Conservation (phyloP, 2,888 invertebrate species). For the Elegia similella region DNA sequence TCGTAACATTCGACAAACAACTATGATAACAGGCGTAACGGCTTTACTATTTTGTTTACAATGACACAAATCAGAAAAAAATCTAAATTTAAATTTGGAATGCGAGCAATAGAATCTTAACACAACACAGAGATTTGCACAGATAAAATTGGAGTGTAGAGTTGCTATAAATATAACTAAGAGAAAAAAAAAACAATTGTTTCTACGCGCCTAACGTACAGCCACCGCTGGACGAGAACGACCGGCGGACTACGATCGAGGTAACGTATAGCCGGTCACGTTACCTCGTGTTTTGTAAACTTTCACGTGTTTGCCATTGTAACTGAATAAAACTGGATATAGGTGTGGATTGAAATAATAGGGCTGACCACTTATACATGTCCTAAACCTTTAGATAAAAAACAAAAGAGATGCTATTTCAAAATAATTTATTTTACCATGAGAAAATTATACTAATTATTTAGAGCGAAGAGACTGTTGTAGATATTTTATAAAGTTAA, state of each 20-base stretch:
- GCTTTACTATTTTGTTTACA: background rate
- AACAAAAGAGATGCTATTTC: background rate
- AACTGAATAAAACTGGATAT: slow-evolving; percentile 39
- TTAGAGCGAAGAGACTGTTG: too few relatives aligned
- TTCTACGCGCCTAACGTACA: slow-evolving; percentile 5
- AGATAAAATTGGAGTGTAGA: too few relatives aligned
- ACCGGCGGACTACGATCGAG: slow-evolving; percentile 35
- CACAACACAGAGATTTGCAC: background rate
- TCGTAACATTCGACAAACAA: slow-evolving; percentile 4
- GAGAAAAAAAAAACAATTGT: too few relatives aligned
- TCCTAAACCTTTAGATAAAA: background rate
- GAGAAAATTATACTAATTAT: too few relatives aligned
- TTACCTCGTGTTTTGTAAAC: slow-evolving; percentile 58
- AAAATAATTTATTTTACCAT: too few relatives aligned
- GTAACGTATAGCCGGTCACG: slow-evolving; percentile 29
- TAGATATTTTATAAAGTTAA: too few relatives aligned
- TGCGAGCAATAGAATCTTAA: background rate
- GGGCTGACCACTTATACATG: slow-evolving; percentile 26
- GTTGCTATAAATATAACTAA: too few relatives aligned
- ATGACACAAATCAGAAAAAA: background rate
- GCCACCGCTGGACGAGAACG: slow-evolving; percentile 17
- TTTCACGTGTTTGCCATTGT: slow-evolving; percentile 29
- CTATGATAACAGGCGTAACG: background rate
- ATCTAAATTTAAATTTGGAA: background rate
- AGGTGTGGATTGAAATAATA: slow-evolving; percentile 29